Base-by-base conservation (phyloP, 2,113 vertebrate species). In the Ptychochromis oligacanthus region DNA sequence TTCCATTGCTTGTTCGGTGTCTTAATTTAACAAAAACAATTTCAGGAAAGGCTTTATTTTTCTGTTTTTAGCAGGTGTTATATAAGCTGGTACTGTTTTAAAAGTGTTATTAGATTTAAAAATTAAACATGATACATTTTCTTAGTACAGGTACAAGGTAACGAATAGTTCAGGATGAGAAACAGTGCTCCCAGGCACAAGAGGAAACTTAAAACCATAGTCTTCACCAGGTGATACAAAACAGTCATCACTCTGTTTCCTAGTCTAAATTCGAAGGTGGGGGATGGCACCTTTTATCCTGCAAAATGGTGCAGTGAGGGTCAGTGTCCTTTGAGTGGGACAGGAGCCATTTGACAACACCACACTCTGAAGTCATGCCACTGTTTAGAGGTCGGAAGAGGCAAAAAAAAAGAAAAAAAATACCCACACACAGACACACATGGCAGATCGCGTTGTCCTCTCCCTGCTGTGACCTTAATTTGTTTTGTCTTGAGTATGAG, bases 391-490 rank as follows among this genome's bases (percentile, higher is more conserved):
- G 87, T 93, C 77, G 34, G 46, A 79, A 8, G 26, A 86, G 64
- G 81, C 77, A 72, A 62, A 84, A 79, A 65, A 74, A 2, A 3
- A n/a, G n/a, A n/a, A n/a, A 75, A 46, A 14, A 72, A 56, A 83
- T 28, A 87, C 6, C 1, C 38, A 54, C 4, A 28, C 77, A 90
- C n/a, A 87, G 56, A 85, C 82, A 89, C 58, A 83, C 18, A 31
- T 81, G 80, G 83, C 88, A 87, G 86, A 57, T 72, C 6, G 4
- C 5, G 55, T 78, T 80, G 86, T 91, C 70, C 85, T 92, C 83
- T 90, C 60, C 91, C 90, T 76, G 89, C 93, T 93, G 91, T 95
- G 95, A 95, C 94, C 94, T 95, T 95, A 95, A 95, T 95, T 95
- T 94, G 90, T 93, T 95, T 83, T 94, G 94, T 94, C 94, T 95